Conservation (phyloP, 2,888 invertebrate species). For the Drosophila parthenogenetica region DNA sequence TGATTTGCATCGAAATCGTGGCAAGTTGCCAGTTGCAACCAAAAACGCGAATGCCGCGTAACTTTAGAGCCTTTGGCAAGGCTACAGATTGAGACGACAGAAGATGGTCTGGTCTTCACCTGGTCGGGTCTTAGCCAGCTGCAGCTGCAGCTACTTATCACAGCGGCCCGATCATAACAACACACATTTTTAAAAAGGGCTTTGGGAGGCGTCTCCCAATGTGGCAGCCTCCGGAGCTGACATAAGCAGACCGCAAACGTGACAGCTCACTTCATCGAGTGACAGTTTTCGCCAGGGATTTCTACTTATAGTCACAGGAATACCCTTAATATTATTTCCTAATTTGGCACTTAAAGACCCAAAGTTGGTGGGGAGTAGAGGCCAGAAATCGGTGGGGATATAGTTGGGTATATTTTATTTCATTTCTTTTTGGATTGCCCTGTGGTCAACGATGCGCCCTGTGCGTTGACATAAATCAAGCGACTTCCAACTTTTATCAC, state of each 20-base stretch:
- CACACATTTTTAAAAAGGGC: slow-evolving; percentile 80
- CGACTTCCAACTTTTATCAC: slow-evolving; percentile 85
- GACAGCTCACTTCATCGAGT: slow-evolving; percentile 77
- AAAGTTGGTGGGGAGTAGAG: slow-evolving; percentile 38
- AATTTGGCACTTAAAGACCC: slow-evolving; percentile 75
- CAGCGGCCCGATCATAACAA: slow-evolving; percentile 79
- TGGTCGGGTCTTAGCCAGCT: slow-evolving; percentile 30
- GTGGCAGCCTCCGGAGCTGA: slow-evolving; percentile 74
- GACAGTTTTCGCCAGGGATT: slow-evolving; percentile 67
- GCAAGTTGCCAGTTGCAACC: slow-evolving; percentile 10
- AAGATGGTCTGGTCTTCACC: slow-evolving; percentile 22
- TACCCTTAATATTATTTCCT: slow-evolving; percentile 65
- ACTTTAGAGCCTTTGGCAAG: slow-evolving; percentile 66
- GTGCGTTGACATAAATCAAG: slow-evolving; percentile 84
- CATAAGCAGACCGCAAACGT: slow-evolving; percentile 82
- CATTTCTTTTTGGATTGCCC: too few relatives aligned
- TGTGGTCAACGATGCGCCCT: slow-evolving; percentile 45
- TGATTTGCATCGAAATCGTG: slow-evolving; percentile 75
- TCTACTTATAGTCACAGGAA: slow-evolving; percentile 43
- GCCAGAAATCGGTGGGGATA: neutral
- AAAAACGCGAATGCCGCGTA: slow-evolving; percentile 63
- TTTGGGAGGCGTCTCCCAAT: slow-evolving; percentile 62
- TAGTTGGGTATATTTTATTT: neutral
- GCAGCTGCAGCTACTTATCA: slow-evolving; percentile 67
- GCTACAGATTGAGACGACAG: slow-evolving; percentile 60